Conservation (phyloP, 2,888 invertebrate genomes). For the Atrina japonica region DNA sequence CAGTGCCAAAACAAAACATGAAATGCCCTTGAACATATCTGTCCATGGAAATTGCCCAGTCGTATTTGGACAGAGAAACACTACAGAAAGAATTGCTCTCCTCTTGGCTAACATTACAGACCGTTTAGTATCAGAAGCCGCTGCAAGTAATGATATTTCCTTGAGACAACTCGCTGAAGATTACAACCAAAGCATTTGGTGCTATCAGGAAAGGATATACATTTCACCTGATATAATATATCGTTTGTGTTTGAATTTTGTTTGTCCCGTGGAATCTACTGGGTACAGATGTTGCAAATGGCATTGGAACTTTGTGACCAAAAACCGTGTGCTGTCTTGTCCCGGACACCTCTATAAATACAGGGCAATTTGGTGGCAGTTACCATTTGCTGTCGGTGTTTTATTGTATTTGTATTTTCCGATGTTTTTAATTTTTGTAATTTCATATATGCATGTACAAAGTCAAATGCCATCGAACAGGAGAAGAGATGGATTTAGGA, state of each 20-base stretch:
- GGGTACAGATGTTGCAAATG: constrained; percentile 47
- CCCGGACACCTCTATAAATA: constrained; percentile 23
- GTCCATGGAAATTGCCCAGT: constrained; percentile 45
- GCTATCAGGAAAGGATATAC: constrained; percentile 48
- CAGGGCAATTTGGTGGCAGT: constrained; percentile 47
- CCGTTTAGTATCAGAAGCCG: neutral
- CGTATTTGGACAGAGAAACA: constrained; percentile 38
- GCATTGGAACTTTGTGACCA: constrained; percentile 21
- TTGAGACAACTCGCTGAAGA: constrained; percentile 32
- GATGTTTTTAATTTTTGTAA: constrained; percentile 30
- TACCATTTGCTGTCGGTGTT: constrained; percentile 42
- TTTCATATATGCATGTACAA: constrained; percentile 8
- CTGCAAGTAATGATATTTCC: neutral
- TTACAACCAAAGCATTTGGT: constrained; percentile 52
- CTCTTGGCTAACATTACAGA: constrained; percentile 19
- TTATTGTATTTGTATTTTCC: constrained; percentile 49
- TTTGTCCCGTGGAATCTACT: constrained; percentile 51
- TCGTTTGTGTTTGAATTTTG: constrained; percentile 46
- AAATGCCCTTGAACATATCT: constrained; percentile 16
- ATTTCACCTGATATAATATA: constrained; percentile 42
- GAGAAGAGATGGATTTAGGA: neutral
- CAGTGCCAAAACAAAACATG: constrained; percentile 13
- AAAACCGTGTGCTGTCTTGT: constrained; percentile 26
- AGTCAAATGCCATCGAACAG: neutral
- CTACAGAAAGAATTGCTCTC: constrained; percentile 21